A percentile compares a stretch with the other conserved stretches of the same genome.
Conservation (phyloP, 64 coral and sea anemone genomes). For the Montipora foliosa region DNA sequence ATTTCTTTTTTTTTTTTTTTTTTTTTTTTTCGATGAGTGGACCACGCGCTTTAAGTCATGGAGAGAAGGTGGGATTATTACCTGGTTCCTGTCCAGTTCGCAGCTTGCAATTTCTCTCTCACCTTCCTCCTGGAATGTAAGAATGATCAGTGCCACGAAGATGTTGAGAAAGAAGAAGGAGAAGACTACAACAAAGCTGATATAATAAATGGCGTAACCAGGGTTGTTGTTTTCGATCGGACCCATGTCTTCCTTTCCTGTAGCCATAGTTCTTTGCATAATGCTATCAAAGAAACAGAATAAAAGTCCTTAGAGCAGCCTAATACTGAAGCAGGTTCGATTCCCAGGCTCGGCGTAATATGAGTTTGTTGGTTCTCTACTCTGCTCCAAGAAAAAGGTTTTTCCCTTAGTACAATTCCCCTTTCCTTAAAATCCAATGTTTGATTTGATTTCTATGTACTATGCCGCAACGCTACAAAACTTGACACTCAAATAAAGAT, state of each 20-base stretch:
- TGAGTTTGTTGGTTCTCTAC: too few species aligned
- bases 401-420: too few species aligned
- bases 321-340: too few species aligned
- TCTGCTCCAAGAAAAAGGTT: too few species aligned
- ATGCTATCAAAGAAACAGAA: slow-evolving; percentile 49
- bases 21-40: too few species aligned
- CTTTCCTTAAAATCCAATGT: too few species aligned
- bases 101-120: slow-evolving; percentile 94
- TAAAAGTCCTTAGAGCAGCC: not conserved
- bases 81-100: slow-evolving; percentile 97
- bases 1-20: too few species aligned
- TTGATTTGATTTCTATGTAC: too few species aligned
- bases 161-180: slow-evolving; percentile 99
- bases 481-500: too few species aligned
- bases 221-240: slow-evolving; percentile 80
- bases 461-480: too few species aligned
- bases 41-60: not conserved
- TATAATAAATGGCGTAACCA: slow-evolving; percentile 87
- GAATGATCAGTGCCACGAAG: slow-evolving; percentile 97
- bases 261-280: slow-evolving; percentile 94
- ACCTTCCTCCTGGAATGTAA: slow-evolving; percentile 97
- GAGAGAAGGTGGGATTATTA: not conserved
- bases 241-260: slow-evolving; percentile 61
- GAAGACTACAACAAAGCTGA: slow-evolving; percentile 95
- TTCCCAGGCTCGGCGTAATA: too few species aligned